Evolutionary conservation across 2,888 invertebrate genomes (phyloP), one percentile per base, ranked within the genome.

Genomic region (Stegophylla sp.): DNA sequence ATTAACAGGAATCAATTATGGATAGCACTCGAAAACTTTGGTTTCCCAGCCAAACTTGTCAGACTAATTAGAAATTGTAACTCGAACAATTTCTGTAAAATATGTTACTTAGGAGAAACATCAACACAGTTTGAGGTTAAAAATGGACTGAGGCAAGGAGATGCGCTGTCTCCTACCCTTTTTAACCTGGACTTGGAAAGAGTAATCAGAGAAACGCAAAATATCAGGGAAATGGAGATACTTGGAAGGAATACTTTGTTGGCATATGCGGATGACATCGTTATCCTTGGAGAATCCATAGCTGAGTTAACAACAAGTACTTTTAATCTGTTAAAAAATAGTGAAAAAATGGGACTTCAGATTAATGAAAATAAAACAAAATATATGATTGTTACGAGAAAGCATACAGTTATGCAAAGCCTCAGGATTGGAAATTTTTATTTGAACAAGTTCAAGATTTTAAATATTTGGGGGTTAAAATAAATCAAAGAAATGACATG

Each of bases 401-500:
- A n/a, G 41, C 43, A 43, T 20, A 66, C 20, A 41, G 43, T 43
- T 26, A 66, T 3, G 43, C 20, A 43, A 66, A 61, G 26, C 5
- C 51, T 53, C 51, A n/a, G n/a, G 15, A n/a, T 53, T n/a, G 34
- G 34, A 34, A 34, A 34, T 34, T 5, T 23, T 23, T 5, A 48
- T 43, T 45, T 45, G 43, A 48, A 15, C 67, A 48, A 48, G 34
- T 64, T 3, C 7, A 45, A 9, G 2, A 13, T 10, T 45, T 45
- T 45, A 45, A 45, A 45, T 45, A 45, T 10, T 12, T 45, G 7
- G 15, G 45, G 17, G 69, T 69, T 3, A 69, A 69, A 53, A 71
- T 71, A 71, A 71, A 71, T 20, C 53, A 28, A 4, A 53, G 53
- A 53, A 71, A 71, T 71, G 53, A 34, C 34, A 71, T 71, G 69